These are phyloP conservation scores for Urocolius indicus DNA, from an alignment of 2,113 vertebrate species.

Conservation along the genomic window DNA sequence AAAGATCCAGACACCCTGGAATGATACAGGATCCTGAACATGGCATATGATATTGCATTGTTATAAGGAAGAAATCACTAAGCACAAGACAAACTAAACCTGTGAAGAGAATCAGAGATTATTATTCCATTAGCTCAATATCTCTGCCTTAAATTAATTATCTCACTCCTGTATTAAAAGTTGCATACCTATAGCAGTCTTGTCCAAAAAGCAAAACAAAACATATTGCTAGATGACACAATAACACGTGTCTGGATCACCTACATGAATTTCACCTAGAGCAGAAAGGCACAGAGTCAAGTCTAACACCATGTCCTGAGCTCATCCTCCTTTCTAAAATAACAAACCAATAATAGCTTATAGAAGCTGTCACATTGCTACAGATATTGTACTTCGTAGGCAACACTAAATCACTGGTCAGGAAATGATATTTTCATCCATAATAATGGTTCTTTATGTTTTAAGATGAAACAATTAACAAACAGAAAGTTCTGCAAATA, in stretches of 20 bases:
- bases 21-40: not conserved
- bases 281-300: conserved; percentile 45
- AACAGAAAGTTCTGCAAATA: conserved; percentile 31
- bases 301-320: not conserved
- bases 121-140: not conserved
- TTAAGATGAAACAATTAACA: conserved; percentile 34
- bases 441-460: conserved; percentile 21
- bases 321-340: conserved; percentile 12
- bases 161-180: not conserved
- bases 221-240: not conserved
- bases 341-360: not conserved
- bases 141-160: not conserved
- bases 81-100: not conserved
- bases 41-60: not conserved
- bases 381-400: not conserved
- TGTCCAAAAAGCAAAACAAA: conserved; percentile 1
- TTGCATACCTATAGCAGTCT: not conserved
- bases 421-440: not conserved
- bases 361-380: not conserved
- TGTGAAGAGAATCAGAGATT: not conserved
- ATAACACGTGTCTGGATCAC: not conserved
- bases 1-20: not conserved
- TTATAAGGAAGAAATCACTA: not conserved
- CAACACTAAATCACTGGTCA: not conserved
- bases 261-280: conserved; percentile 9